Evolutionary conservation across 1,140 invertebrate genomes (phyloP), one percentile per base, ranked within the genome.

Genomic region (Formica exsecta): DNA sequence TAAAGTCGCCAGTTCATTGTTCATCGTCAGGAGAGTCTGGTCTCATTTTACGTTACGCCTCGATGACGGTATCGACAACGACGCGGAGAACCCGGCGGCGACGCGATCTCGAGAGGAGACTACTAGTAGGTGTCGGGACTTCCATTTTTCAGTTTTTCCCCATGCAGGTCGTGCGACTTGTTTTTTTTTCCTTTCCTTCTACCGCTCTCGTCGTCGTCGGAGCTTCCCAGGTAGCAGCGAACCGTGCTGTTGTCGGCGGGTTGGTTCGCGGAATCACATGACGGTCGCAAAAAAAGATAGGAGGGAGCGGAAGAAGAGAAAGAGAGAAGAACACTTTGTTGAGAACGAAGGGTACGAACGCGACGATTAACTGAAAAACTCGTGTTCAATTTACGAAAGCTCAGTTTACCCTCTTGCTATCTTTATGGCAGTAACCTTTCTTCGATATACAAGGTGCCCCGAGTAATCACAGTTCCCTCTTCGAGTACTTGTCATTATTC

Each of bases 1-100:
- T 83, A 89, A 83, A 62, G 38, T 62, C 51, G 22, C 6, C 32
- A 22, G 64, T 86, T 80, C 66, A 84, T 86, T 86, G 88, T 89
- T 89, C 51, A 89, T 75, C 77, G 85, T 62, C 73, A 48, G 76
- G 16, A 59, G 44, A 59, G 38, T 80, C 13, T 68, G 38, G 22
- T 11, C 29, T 11, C 51, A 41, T 81, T 86, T 62, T 59, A 81
- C 25, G 51, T 25, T 54, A 70, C 51, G 73, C 38, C 41, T 84
- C 85, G 73, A 85, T 87, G 86, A 89, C 61, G 85, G 86, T 61
- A 61, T 75, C 74, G 61, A 48, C 79, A 38, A 54, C 48, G n/a
- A 32, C 29, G n/a, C 32, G 41, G 65, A 54, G 57, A n/a, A 29
- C 22, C 59, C 36, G 36, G 44, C n/a, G 32, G 32, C 48, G 11